phyloP scores from a whole-genome alignment of 2,888 invertebrate genomes.

The Hirtodrosophila alboralis region DNA sequence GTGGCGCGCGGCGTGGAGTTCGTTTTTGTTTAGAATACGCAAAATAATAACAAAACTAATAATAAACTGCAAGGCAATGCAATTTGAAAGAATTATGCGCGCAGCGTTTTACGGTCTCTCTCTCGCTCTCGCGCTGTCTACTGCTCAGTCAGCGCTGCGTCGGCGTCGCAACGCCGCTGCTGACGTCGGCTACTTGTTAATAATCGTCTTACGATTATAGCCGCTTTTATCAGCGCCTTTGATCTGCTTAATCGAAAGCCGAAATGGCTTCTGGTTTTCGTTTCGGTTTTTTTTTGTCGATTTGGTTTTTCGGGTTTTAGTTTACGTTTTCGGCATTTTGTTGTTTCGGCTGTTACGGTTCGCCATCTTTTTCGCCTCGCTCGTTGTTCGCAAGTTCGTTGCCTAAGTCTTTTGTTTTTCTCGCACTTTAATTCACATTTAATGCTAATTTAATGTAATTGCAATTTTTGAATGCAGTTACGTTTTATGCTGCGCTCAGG shows the following conservation, averaged over 20 bases:
- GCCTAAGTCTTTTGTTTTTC: slow-evolving; percentile 76
- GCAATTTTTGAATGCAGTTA: slow-evolving; percentile 57
- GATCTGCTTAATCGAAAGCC: slow-evolving; percentile 83
- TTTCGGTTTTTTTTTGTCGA: slow-evolving; percentile 24
- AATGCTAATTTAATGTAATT: slow-evolving; percentile 79
- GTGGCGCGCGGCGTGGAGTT: slow-evolving; percentile 36
- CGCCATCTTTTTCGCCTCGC: slow-evolving; percentile 40
- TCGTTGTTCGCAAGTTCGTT: slow-evolving; percentile 55
- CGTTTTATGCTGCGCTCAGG: slow-evolving; percentile 38
- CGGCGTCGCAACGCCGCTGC: slow-evolving; percentile 12
- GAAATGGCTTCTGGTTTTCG: slow-evolving; percentile 83
- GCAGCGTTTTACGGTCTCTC: slow-evolving; percentile 3
- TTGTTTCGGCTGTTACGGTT: slow-evolving; percentile 31
- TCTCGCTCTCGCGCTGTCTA: not conserved
- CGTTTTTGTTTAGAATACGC: slow-evolving; percentile 82
- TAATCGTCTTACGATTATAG: slow-evolving; percentile 76
- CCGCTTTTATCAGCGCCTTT: slow-evolving; percentile 63
- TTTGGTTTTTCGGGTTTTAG: slow-evolving; percentile 17
- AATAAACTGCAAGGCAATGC: slow-evolving; percentile 76
- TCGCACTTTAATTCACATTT: slow-evolving; percentile 52
- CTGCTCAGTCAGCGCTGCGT: not conserved
- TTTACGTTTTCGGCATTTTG: slow-evolving; percentile 18
- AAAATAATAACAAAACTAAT: slow-evolving; percentile 83
- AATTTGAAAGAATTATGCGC: slow-evolving; percentile 64
- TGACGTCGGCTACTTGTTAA: slow-evolving; percentile 76